Evolutionary conservation across 2,888 invertebrate genomes (phyloP).

Genomic region (Mesopsocus fuscifrons): DNA sequence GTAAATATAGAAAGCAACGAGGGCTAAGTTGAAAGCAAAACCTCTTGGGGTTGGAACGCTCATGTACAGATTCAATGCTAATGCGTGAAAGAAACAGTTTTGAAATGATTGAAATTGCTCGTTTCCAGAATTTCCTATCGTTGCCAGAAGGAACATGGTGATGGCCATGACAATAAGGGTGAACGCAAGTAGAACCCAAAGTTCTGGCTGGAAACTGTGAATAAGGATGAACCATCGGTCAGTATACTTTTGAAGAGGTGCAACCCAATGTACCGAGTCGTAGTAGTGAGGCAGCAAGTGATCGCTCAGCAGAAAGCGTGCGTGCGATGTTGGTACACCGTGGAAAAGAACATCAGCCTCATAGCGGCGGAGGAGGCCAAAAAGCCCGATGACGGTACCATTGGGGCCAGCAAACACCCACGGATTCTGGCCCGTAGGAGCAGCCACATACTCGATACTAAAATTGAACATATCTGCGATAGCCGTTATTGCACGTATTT

Average conservation of each 20-base stretch:
- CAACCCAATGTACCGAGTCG: background rate
- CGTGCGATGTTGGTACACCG: background rate
- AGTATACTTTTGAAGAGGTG: background rate
- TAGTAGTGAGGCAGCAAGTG: background rate
- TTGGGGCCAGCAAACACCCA: background rate
- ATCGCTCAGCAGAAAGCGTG: background rate
- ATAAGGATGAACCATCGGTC: background rate
- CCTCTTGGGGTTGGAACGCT: background rate
- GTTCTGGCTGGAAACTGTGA: background rate
- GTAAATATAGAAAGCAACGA: background rate
- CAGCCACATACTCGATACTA: background rate
- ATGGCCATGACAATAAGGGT: background rate
- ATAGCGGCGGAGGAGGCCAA: background rate
- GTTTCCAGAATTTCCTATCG: too few relatives aligned
- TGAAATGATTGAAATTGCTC: too few relatives aligned
- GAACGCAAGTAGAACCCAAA: background rate
- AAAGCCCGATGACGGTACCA: background rate
- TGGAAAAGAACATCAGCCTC: conserved; percentile 6
- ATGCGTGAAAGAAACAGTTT: background rate
- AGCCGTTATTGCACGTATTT: background rate
- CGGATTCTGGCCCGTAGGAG: background rate
- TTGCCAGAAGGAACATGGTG: background rate
- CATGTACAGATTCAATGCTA: background rate
- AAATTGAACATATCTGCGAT: conserved; percentile 1
- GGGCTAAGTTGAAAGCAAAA: background rate